A percentile compares a stretch with the other conserved stretches of the same genome.
Conservation (phyloP, 2,797 vertebrate genomes). For the Limosa lapponica region DNA sequence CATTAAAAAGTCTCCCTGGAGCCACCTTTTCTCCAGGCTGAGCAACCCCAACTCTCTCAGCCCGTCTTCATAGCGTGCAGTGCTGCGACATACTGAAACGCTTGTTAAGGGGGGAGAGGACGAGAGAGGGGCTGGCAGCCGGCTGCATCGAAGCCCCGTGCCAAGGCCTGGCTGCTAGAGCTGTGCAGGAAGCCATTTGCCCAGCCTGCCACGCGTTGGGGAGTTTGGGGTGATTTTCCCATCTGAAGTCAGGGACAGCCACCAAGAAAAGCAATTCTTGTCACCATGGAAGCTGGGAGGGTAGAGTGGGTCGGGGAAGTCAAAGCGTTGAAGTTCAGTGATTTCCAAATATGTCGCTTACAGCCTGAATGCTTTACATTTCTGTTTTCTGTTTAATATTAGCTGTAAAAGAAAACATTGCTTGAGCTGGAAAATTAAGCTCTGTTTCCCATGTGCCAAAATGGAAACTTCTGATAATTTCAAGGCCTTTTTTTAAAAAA, state of each 20-base stretch:
- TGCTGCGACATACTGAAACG: neutral
- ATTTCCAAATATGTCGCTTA: neutral
- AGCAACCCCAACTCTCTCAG: neutral
- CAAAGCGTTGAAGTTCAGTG: neutral
- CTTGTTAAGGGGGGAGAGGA: neutral
- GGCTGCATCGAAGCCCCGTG: rapidly evolving
- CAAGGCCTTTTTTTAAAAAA: neutral
- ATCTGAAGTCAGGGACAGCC: neutral
- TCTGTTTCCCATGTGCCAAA: neutral
- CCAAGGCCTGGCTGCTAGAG: neutral
- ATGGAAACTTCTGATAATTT: slow-evolving; percentile 44
- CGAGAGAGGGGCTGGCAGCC: neutral
- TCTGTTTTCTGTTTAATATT: slow-evolving; percentile 33
- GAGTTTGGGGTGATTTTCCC: neutral
- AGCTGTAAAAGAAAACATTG: neutral
- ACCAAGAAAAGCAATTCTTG: neutral
- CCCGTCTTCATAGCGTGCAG: neutral
- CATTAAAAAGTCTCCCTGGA: neutral
- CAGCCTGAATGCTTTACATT: slow-evolving; percentile 18
- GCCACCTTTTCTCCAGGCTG: neutral
- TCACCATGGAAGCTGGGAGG: neutral
- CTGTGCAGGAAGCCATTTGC: neutral
- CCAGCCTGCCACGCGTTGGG: rapidly evolving
- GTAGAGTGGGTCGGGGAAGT: neutral
- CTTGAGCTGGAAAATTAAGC: slow-evolving; percentile 26